Evolutionary conservation across 2,797 vertebrate genomes (phyloP).

Genomic region (Pseudochromis fuscus): DNA sequence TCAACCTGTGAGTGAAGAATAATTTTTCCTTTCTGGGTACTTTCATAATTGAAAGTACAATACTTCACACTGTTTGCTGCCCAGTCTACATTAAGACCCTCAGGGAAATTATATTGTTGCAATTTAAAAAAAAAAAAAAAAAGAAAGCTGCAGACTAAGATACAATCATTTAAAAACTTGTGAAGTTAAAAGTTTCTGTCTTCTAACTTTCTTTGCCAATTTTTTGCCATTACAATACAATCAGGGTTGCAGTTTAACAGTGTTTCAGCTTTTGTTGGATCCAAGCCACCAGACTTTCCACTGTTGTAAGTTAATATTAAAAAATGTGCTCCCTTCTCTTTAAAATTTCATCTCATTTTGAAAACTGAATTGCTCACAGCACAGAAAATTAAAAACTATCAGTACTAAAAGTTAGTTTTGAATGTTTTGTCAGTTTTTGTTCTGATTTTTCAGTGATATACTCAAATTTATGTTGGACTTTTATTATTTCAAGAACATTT

Average conservation of each 20-base stretch:
- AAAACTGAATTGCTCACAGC: neutral
- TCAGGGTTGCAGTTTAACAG: no score
- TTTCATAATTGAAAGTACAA: constrained; percentile 34
- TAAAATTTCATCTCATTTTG: neutral
- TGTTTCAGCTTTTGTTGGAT: constrained; percentile 20
- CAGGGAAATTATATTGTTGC: neutral
- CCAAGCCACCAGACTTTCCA: neutral
- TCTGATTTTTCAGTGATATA: neutral
- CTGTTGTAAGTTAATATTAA: neutral
- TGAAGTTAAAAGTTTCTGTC: no score
- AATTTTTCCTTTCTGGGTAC: neutral
- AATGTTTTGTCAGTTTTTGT: neutral
- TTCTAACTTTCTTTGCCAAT: no score
- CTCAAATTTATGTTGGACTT: neutral
- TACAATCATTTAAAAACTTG: no score
- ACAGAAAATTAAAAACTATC: fast-evolving
- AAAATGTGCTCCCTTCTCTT: neutral
- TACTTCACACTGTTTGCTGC: neutral
- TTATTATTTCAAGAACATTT: neutral
- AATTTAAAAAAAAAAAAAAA: no score
- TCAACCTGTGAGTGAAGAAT: constrained; percentile 5
- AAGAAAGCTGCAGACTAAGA: no score
- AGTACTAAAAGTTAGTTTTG: neutral
- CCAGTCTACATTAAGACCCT: neutral
- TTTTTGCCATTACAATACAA: no score